Conservation (phyloP, 2,888 invertebrate species). For the Sussaba pulchella region DNA sequence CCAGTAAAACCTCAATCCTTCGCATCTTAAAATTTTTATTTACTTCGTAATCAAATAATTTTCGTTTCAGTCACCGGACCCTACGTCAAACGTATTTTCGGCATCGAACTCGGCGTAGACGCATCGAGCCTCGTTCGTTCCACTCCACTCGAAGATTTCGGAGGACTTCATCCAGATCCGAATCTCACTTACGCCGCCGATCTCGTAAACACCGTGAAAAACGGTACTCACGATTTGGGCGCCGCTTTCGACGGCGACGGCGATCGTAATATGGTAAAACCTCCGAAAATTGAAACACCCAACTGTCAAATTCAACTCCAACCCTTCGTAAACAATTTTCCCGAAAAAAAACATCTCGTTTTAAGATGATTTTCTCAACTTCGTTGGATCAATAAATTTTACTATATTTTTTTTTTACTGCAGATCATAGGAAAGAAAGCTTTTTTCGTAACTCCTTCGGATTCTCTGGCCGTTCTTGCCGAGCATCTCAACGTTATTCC, state of each 20-base stretch:
- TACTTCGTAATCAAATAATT: constrained; percentile 22
- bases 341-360: too few species aligned
- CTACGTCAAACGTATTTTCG: constrained; percentile 95
- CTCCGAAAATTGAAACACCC: not conserved
- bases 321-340: too few species aligned
- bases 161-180: constrained; percentile 98
- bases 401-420: constrained; percentile 65
- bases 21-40: too few species aligned
- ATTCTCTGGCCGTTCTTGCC: constrained; percentile 97
- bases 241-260: constrained; percentile 99
- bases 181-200: constrained; percentile 95
- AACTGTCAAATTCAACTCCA: too few species aligned
- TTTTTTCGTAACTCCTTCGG: constrained; percentile 99
- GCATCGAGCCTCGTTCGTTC: constrained; percentile 90
- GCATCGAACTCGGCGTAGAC: constrained; percentile 93
- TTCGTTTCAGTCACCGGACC: constrained; percentile 94
- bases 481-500: constrained; percentile 96
- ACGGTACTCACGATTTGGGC: constrained; percentile 90
- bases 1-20: too few species aligned
- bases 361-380: too few species aligned
- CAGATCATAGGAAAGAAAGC: constrained; percentile 97
- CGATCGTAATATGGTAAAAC: constrained; percentile 83
- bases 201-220: constrained; percentile 88
- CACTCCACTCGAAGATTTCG: constrained; percentile 96
- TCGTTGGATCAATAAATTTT: constrained; percentile 1